Evolutionary conservation across 2,888 invertebrate species (phyloP).

Genomic region (Latheticus oryzae): DNA sequence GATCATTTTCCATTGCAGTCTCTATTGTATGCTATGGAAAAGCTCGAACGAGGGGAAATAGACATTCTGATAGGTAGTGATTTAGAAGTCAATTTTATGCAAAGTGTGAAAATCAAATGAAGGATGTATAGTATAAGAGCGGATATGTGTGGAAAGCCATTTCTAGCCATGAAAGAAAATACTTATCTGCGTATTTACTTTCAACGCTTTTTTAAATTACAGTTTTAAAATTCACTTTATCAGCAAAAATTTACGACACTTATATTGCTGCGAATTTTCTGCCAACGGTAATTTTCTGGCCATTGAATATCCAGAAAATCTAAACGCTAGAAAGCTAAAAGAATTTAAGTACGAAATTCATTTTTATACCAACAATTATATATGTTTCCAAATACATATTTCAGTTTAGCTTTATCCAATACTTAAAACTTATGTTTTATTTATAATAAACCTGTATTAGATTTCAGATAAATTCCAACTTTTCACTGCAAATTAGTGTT

Average conservation of each 20-base stretch:
- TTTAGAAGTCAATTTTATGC: slow-evolving; percentile 51
- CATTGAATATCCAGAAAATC: too few species aligned
- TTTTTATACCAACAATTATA: too few species aligned
- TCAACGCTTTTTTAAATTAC: slow-evolving; percentile 10
- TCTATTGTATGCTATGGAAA: slow-evolving; percentile 32
- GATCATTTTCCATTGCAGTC: slow-evolving; percentile 26
- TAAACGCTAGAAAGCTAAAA: too few species aligned
- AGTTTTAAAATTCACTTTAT: slow-evolving; percentile 8
- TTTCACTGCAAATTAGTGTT: too few species aligned
- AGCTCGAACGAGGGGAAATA: slow-evolving; percentile 21
- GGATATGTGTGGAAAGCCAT: slow-evolving; percentile 31
- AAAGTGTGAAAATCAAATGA: slow-evolving; percentile 48
- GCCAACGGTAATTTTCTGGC: too few species aligned
- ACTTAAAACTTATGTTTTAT: too few species aligned
- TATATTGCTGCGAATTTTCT: neutral
- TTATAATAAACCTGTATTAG: too few species aligned
- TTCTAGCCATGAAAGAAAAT: slow-evolving; percentile 30
- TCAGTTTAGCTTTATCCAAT: too few species aligned
- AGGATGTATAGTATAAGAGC: slow-evolving; percentile 42
- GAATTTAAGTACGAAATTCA: too few species aligned
- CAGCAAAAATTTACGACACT: slow-evolving; percentile 2
- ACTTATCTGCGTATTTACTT: slow-evolving; percentile 22
- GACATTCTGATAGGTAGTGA: slow-evolving; percentile 42
- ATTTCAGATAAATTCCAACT: too few species aligned
- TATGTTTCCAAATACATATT: too few species aligned